A percentile compares a stretch with the other conserved stretches of the same genome.
Evolutionary conservation across 2,888 invertebrate species (phyloP).

Genomic region (Brachynemurus nebulosus): DNA sequence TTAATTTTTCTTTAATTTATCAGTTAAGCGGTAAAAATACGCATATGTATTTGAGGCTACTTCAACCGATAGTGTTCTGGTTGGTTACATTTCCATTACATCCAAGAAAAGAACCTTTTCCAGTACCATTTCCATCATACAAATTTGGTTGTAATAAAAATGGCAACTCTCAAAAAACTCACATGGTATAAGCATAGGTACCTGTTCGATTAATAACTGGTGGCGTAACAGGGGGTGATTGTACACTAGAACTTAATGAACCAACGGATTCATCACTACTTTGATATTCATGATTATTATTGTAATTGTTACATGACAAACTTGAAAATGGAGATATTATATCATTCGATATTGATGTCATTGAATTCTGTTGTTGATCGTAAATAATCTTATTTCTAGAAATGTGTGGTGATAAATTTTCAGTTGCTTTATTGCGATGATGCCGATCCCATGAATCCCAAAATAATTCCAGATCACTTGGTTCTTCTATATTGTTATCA

Average conservation of each 20-base stretch:
- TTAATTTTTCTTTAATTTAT: no score
- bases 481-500: constrained; percentile 39
- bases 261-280: constrained; percentile 27
- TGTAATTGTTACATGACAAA: constrained; percentile 21
- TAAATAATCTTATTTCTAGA: constrained; percentile 30
- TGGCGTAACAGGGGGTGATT: constrained; percentile 37
- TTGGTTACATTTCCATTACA: no score
- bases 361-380: constrained; percentile 41
- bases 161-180: no score
- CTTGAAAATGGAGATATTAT: constrained; percentile 31
- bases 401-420: constrained; percentile 36
- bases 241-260: constrained; percentile 35
- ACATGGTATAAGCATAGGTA: not conserved
- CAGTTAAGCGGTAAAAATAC: no score
- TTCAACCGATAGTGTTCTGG: no score
- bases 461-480: constrained; percentile 53
- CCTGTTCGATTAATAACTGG: constrained; percentile 28
- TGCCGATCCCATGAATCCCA: constrained; percentile 92
- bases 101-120: no score
- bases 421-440: constrained; percentile 31
- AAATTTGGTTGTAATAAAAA: no score
- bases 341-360: constrained; percentile 39
- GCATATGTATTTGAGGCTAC: no score
- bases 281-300: constrained; percentile 16
- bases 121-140: no score